Evolutionary conservation across 2,888 invertebrate species (phyloP).

Genomic region (Epinotia nisella): DNA sequence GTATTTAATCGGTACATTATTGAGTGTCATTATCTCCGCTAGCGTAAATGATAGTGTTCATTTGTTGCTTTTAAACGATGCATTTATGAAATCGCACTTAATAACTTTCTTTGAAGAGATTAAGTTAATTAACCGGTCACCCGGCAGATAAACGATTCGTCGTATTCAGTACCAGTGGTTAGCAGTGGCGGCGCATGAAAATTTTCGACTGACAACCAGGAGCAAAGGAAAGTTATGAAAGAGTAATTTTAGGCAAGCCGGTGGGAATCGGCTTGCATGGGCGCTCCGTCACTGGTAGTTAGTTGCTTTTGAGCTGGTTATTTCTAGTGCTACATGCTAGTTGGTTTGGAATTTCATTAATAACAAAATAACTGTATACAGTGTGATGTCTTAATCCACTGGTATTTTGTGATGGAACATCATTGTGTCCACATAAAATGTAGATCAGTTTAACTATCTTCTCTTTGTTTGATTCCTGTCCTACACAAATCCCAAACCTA

Average conservation of each 20-base stretch:
- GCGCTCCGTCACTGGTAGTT: no score
- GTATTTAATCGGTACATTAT: constrained; percentile 30
- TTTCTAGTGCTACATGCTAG: not conserved
- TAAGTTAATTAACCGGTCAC: constrained; percentile 24
- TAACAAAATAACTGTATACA: not conserved
- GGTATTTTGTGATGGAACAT: no score
- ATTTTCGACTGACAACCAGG: no score
- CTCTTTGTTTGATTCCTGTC: no score
- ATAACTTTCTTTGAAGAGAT: constrained; percentile 26
- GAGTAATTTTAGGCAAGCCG: no score
- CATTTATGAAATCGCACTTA: constrained; percentile 30
- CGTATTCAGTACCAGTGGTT: not conserved
- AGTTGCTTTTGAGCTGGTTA: not conserved
- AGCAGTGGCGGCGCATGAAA: no score
- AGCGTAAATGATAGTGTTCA: constrained; percentile 30
- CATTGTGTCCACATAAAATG: no score
- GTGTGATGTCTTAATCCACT: constrained; percentile 13
- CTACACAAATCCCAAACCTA: no score
- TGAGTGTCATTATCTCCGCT: constrained; percentile 22
- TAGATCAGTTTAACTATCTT: no score
- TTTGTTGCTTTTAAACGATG: constrained; percentile 21
- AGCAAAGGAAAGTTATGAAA: no score
- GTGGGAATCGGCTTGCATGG: no score
- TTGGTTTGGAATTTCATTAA: constrained; percentile 5
- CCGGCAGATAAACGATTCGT: constrained; percentile 13